A percentile compares a stretch with the other conserved stretches of the same genome.
Evolutionary conservation across 2,113 vertebrate species (phyloP).

Genomic region (Corythornis vintsioides): DNA sequence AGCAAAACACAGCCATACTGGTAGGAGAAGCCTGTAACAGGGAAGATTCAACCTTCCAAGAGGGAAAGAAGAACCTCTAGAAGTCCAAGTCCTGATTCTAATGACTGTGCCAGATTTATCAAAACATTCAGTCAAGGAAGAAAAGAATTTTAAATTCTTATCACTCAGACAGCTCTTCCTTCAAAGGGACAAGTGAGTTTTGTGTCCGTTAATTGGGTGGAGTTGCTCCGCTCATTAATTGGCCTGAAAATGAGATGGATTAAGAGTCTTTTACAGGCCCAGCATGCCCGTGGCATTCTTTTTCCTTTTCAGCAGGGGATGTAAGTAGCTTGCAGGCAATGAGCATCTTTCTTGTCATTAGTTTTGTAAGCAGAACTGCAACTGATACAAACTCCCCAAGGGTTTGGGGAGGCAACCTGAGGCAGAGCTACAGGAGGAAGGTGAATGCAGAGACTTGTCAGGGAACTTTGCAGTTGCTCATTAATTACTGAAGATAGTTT

Average conservation of each 20-base stretch:
- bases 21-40: background rate
- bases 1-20: background rate
- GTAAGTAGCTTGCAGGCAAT: background rate
- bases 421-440: background rate
- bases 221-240: background rate
- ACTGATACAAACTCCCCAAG: background rate
- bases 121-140: background rate
- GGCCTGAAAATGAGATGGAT: background rate
- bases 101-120: background rate
- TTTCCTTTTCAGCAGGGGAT: conserved; percentile 9
- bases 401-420: background rate
- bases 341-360: background rate
- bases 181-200: background rate
- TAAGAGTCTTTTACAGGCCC: background rate
- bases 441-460: background rate
- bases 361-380: background rate
- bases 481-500: background rate
- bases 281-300: background rate
- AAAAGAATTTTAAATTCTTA: background rate
- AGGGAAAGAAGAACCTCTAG: background rate
- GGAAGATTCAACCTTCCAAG: background rate
- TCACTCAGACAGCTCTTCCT: background rate
- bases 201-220: background rate
- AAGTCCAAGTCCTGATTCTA: background rate
- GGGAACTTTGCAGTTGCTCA: background rate